phyloP scores from a whole-genome alignment of 2,113 vertebrate species.

The Blennius ocellaris region DNA sequence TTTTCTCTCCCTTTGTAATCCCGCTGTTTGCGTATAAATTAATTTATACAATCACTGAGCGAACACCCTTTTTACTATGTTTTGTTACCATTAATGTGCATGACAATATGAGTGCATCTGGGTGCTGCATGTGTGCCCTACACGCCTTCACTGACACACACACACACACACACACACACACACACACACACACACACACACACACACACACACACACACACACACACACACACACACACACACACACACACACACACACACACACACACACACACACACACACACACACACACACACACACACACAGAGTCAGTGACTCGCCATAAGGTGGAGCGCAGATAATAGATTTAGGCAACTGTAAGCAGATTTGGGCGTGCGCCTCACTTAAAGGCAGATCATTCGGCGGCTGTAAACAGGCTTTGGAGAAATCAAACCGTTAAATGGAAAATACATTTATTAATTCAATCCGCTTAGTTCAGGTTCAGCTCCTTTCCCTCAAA shows the following conservation, averaged over 20 bases:
- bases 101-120: slow-evolving; percentile 15
- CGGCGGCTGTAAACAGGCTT: slow-evolving; percentile 83
- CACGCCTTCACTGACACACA: slow-evolving; percentile 4
- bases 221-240: slow-evolving; percentile 36
- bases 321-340: slow-evolving; percentile 80
- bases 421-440: slow-evolving; percentile 85
- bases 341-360: slow-evolving; percentile 84
- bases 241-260: slow-evolving; percentile 36
- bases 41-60: slow-evolving; percentile 25
- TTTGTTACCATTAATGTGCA: slow-evolving; percentile 25
- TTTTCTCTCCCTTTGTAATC: slow-evolving; percentile 6
- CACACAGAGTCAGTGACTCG: slow-evolving; percentile 69
- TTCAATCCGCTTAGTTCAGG: slow-evolving; percentile 87
- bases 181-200: slow-evolving; percentile 31
- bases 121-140: background rate
- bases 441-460: slow-evolving; percentile 87
- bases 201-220: slow-evolving; percentile 42
- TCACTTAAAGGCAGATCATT: slow-evolving; percentile 82
- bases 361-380: slow-evolving; percentile 82
- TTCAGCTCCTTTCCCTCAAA: slow-evolving; percentile 83
- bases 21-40: slow-evolving; percentile 7
- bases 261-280: slow-evolving; percentile 40
- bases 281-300: slow-evolving; percentile 35
- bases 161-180: slow-evolving; percentile 41
- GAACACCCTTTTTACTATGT: slow-evolving; percentile 30